Conservation (phyloP, 2,113 vertebrate genomes). For the Epinephelus moara region DNA sequence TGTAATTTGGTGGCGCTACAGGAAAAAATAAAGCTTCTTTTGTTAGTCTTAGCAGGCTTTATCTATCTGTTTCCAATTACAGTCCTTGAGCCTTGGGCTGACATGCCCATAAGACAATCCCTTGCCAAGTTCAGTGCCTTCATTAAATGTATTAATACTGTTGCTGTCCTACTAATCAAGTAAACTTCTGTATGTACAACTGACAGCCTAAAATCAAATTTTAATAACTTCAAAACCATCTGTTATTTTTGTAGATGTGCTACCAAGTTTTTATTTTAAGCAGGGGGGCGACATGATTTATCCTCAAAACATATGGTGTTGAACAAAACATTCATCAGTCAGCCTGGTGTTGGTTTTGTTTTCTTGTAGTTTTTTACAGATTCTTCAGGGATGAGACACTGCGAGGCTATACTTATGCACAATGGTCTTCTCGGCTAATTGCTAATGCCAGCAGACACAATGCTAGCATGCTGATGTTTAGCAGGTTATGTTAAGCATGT, state of each 20-base stretch:
- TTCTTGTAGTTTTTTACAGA: background rate
- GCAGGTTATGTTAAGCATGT: too few relatives aligned
- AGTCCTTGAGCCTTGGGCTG: slow-evolving; percentile 35
- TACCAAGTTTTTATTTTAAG: background rate
- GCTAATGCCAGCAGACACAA: too few relatives aligned
- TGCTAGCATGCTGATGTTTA: too few relatives aligned
- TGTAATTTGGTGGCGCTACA: slow-evolving; percentile 57
- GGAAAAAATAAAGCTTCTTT: slow-evolving; percentile 53
- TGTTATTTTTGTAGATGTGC: slow-evolving; percentile 1
- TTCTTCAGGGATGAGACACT: too few relatives aligned
- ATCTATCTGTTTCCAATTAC: slow-evolving; percentile 66
- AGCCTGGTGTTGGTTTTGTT: background rate
- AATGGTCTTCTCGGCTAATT: too few relatives aligned
- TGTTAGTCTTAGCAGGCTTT: slow-evolving; percentile 57
- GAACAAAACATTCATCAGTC: background rate
- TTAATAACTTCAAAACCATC: background rate
- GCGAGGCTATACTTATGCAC: background rate
- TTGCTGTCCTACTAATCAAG: slow-evolving; percentile 27
- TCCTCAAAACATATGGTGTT: background rate
- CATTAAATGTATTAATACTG: slow-evolving; percentile 26
- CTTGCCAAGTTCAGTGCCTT: slow-evolving; percentile 10
- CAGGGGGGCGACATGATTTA: background rate
- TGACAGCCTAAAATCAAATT: background rate
- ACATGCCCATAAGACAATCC: slow-evolving; percentile 21
- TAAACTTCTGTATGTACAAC: background rate